Conservation (phyloP, 2,797 vertebrate species). For the Tokudaia tokunoshimensis region DNA sequence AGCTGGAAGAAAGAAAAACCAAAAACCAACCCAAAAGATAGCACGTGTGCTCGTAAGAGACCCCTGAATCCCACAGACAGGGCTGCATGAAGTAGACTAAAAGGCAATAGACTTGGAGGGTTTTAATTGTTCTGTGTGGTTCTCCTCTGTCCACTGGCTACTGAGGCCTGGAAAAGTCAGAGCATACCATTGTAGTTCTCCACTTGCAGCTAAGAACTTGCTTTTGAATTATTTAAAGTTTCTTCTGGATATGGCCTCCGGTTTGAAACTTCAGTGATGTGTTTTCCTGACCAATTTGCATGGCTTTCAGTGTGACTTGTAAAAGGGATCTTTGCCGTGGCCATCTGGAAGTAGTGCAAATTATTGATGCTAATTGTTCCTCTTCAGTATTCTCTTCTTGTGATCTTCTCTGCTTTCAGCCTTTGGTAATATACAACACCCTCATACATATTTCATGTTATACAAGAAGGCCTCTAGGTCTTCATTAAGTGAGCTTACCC, state of each 20-base stretch:
- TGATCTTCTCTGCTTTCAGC: constrained; percentile 63
- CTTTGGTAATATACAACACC: constrained; percentile 67
- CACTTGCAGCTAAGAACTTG: not conserved
- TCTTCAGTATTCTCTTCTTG: constrained; percentile 57
- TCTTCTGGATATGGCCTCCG: not conserved
- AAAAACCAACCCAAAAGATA: not conserved
- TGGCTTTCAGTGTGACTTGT: constrained; percentile 67
- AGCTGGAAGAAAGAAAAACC: not conserved
- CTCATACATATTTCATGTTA: constrained; percentile 72
- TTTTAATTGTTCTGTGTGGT: not conserved
- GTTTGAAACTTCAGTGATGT: constrained; percentile 46
- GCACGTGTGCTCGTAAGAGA: not conserved
- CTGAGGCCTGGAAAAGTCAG: not conserved
- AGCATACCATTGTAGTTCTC: not conserved
- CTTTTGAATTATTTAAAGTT: constrained; percentile 59
- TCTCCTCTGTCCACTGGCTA: not conserved
- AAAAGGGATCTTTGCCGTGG: constrained; percentile 53
- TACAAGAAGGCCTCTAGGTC: constrained; percentile 58
- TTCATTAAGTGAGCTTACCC: constrained; percentile 57
- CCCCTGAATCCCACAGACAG: rapidly evolving
- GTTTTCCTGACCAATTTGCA: constrained; percentile 61
- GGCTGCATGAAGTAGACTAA: not conserved
- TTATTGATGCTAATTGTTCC: constrained; percentile 73
- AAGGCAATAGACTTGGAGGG: not conserved
- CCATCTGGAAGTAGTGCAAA: constrained; percentile 65